These are phyloP conservation scores for Zoanthus sociatus DNA, from an alignment of 92 coral and sea anemone species.

Conservation along the genomic window DNA sequence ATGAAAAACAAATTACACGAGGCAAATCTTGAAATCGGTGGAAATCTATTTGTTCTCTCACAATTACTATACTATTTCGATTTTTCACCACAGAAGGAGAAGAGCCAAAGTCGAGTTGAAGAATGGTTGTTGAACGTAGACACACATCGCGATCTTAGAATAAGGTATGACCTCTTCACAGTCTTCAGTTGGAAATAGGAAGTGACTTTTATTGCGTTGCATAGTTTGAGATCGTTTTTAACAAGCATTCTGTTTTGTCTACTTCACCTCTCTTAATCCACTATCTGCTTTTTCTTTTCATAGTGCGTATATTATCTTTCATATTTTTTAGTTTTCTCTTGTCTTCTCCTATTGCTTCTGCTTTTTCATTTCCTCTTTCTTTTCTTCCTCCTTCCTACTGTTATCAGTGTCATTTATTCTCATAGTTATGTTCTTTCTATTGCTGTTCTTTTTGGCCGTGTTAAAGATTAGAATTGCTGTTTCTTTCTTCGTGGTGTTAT, in stretches of 20 bases:
- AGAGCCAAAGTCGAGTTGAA: slow-evolving; percentile 52
- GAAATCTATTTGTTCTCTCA: too few species aligned
- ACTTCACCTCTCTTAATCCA: too few species aligned
- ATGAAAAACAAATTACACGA: too few species aligned
- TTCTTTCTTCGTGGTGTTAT: too few species aligned
- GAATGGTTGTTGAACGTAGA: slow-evolving; percentile 74
- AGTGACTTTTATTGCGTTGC: too few species aligned
- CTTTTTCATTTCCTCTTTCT: not conserved
- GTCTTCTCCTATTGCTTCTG: not conserved
- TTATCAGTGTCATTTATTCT: not conserved
- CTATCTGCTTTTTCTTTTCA: not conserved
- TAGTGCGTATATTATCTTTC: not conserved
- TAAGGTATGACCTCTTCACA: slow-evolving; percentile 58
- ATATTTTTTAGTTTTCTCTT: not conserved
- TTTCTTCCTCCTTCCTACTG: not conserved
- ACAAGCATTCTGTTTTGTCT: too few species aligned
- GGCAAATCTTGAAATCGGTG: too few species aligned
- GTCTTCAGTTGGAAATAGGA: not conserved
- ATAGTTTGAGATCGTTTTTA: too few species aligned
- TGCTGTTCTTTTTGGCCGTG: not conserved
- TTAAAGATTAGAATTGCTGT: too few species aligned
- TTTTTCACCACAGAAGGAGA: not conserved
- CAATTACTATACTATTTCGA: too few species aligned
- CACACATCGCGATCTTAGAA: slow-evolving; percentile 45
- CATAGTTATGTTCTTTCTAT: not conserved